Evolutionary conservation across 2,113 vertebrate species (phyloP), one percentile per base, ranked within the genome.

Genomic region (Zingel zingel): DNA sequence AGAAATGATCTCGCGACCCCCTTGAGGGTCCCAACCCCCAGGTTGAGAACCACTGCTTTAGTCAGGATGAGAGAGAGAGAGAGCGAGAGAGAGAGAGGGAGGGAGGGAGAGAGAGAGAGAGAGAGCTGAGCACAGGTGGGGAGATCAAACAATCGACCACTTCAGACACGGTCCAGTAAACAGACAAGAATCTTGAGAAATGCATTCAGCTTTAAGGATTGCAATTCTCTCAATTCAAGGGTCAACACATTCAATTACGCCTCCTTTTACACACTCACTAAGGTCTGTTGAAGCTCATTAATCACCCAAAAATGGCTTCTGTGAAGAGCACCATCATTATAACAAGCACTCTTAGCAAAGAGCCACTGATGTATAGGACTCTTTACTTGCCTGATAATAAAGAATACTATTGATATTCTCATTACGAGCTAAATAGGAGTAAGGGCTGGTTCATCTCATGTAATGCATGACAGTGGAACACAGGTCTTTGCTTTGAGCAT

Each of bases 161-260:
- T 25, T 62, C 74, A 53, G 77, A 74, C 47, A 64, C 2, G 71
- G 71, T 74, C 84, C 59, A 45, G 51, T 77, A 54, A 84, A 86
- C 56, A 84, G 84, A 88, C 69, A 59, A 63, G 67, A 77, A 80
- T 74, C 77, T 80, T 69, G 73, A 74, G 74, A 83, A 82, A 86
- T 86, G 54, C 43, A 13, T 76, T 86, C 25, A 4, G 74, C 64
- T 76, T 86, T 82, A n/a, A 59, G 45, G 71, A 63, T 19, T 74
- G 68, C 70, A 86, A 78, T 19, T 75, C 68, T 43, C 47, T 73
- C 73, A 72, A 74, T 79, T 88, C 54, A 80, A 81, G 59, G 56
- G 85, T 74, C 51, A 68, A 73, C 81, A 79, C 51, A 48, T 86
- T 86, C 79, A 80, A 85, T 88, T 62, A 85, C 82, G 76, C 72